Evolutionary conservation across 2,888 invertebrate species (phyloP), one percentile per base, ranked within the genome.

Genomic region (Plutella xylostella): DNA sequence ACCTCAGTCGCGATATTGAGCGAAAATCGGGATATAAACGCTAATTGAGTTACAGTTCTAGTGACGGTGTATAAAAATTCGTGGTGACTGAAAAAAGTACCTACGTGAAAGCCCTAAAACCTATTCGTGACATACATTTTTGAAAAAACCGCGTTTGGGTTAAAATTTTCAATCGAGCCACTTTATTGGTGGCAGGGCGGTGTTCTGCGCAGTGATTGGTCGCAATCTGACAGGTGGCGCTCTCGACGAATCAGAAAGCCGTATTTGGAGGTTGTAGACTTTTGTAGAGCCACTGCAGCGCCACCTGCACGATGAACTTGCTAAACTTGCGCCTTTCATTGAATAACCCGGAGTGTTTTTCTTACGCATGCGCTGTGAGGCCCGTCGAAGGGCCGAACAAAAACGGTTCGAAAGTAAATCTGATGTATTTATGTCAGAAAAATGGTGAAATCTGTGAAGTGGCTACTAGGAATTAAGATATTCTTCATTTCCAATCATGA

Each of bases 401-500:
- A 72, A 71, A 72, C 72, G 73, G 68, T 68, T 79, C 67, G 62
- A 64, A 80, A 83, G 76, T 78, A 75, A 79, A 79, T 78, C 86
- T 86, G 87, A 88, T 88, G 88, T 88, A 88, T 88, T 87, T 88
- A 90, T 89, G 89, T 89, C 86, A 86, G 88, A 89, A 91, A 90
- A 90, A 92, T 92, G 91, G 88, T 90, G 90, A 89, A 89, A 88
- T 88, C 87, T 87, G 89, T 88, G 87, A 88, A 88, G 88, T 88
- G 88, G 90, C 89, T 88, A 89, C 88, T 88, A 88, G 89, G 87
- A 88, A 90, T 89, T 92, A 92, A 90, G 88, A 88, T 89, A 89
- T 90, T 90, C 88, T 88, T 88, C 88, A 89, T 88, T 85, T 90
- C 90, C 86, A 92, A 92, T 86, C 92, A 93, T 93, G 93, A 92